Conservation (phyloP, 2,888 invertebrate genomes). For the Cinara cedri region DNA sequence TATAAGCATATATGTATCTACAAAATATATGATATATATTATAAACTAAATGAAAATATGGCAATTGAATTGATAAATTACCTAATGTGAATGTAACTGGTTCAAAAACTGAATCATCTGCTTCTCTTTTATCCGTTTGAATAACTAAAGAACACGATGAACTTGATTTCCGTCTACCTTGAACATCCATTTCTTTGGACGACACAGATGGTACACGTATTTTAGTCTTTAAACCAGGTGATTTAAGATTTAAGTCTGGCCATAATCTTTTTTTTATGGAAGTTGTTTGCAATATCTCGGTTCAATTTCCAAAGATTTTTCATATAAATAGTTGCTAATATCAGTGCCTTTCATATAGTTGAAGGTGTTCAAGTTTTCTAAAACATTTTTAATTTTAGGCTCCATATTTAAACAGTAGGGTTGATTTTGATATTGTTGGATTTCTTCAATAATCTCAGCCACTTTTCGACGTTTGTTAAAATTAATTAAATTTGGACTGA, state of each 20-base stretch:
- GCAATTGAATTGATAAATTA: not conserved
- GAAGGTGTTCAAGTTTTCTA: constrained; percentile 90
- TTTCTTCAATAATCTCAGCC: constrained; percentile 96
- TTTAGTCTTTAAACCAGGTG: constrained; percentile 82
- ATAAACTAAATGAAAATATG: not conserved
- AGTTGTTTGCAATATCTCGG: constrained; percentile 81
- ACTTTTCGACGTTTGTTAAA: constrained; percentile 96
- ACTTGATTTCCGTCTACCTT: constrained; percentile 43
- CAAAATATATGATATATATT: no score
- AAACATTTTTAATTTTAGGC: constrained; percentile 82
- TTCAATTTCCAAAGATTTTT: constrained; percentile 89
- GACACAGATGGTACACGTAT: constrained; percentile 39
- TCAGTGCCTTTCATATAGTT: constrained; percentile 82
- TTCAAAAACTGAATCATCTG: constrained; percentile 40
- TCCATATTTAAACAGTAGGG: constrained; percentile 92
- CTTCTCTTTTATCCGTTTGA: constrained; percentile 49
- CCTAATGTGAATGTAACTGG: constrained; percentile 44
- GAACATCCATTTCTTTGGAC: constrained; percentile 52
- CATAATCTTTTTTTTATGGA: constrained; percentile 76
- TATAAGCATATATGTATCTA: not conserved
- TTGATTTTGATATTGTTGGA: constrained; percentile 99
- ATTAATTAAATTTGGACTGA: constrained; percentile 78
- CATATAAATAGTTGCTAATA: constrained; percentile 89
- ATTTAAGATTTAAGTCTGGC: constrained; percentile 85
- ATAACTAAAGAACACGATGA: constrained; percentile 48